phyloP scores from a whole-genome alignment of 2,888 invertebrate genomes.

The Caenorhabditis sp. region DNA sequence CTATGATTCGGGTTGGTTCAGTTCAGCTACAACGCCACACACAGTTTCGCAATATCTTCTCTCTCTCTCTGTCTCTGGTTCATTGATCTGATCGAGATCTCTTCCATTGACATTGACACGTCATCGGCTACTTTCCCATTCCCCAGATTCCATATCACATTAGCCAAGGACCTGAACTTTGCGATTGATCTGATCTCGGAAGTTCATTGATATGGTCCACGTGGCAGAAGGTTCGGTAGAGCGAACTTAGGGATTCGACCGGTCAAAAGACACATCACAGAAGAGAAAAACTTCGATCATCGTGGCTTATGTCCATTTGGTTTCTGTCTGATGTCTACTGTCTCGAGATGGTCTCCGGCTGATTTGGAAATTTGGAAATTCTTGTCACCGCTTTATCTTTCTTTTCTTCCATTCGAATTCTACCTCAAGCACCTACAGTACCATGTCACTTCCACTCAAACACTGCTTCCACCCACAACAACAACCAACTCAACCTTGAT shows the following conservation, averaged over 20 bases:
- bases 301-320: not conserved
- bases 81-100: conserved; percentile 26
- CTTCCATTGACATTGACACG: conserved; percentile 15
- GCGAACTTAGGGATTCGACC: not conserved
- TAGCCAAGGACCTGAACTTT: not conserved
- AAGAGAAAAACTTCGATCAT: not conserved
- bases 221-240: not conserved
- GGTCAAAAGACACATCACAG: conserved; percentile 9
- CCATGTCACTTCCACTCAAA: no score
- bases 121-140: not conserved
- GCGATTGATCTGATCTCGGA: not conserved
- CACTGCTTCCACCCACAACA: no score
- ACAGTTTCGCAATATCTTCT: conserved; percentile 11
- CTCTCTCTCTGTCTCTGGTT: conserved; percentile 22
- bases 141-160: not conserved
- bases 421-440: no score
- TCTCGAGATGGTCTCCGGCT: no score
- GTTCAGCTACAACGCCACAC: conserved; percentile 6
- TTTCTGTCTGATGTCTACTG: no score
- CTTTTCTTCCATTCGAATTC: no score
- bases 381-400: no score
- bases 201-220: not conserved
- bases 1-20: not conserved
- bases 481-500: no score
- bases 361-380: no score